phyloP scores from a whole-genome alignment of 2,113 vertebrate species.

The Oncorhynchus clarkii region DNA sequence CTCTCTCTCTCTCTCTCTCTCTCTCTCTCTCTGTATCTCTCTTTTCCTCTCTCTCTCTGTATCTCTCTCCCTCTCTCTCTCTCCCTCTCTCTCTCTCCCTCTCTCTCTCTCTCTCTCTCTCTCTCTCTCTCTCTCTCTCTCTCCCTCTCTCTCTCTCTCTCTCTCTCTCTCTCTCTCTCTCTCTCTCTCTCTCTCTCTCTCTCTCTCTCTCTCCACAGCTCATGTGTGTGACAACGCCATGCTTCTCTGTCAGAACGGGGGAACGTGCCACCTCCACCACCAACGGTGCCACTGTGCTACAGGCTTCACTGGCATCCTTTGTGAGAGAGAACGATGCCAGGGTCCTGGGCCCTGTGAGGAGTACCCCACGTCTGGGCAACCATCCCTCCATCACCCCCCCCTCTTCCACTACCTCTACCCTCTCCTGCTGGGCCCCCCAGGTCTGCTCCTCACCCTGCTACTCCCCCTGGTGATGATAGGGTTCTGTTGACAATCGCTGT shows the following conservation, averaged over 20 bases:
- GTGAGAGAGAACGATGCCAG: conserved; percentile 84
- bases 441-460: conserved; percentile 55
- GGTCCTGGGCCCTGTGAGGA: conserved; percentile 78
- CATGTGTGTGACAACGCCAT: conserved; percentile 93
- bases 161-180: conserved; percentile 50
- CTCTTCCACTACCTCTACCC: conserved; percentile 13
- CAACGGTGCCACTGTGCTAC: conserved; percentile 86
- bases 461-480: conserved; percentile 50
- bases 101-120: conserved; percentile 59
- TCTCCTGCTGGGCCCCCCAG: conserved; percentile 37
- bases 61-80: conserved; percentile 58
- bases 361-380: conserved; percentile 65
- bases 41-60: conserved; percentile 57
- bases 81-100: conserved; percentile 55
- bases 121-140: conserved; percentile 58
- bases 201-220: conserved; percentile 75
- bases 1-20: too few species aligned
- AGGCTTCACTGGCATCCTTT: conserved; percentile 86
- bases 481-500: conserved; percentile 59
- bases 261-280: conserved; percentile 91
- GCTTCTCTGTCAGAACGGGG: conserved; percentile 94
- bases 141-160: conserved; percentile 59
- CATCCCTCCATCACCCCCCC: conserved; percentile 21
- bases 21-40: conserved; percentile 34
- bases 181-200: conserved; percentile 28